Evolutionary conservation across 2,888 invertebrate genomes (phyloP), one percentile per base, ranked within the genome.

Genomic region (Hypena proboscidalis): DNA sequence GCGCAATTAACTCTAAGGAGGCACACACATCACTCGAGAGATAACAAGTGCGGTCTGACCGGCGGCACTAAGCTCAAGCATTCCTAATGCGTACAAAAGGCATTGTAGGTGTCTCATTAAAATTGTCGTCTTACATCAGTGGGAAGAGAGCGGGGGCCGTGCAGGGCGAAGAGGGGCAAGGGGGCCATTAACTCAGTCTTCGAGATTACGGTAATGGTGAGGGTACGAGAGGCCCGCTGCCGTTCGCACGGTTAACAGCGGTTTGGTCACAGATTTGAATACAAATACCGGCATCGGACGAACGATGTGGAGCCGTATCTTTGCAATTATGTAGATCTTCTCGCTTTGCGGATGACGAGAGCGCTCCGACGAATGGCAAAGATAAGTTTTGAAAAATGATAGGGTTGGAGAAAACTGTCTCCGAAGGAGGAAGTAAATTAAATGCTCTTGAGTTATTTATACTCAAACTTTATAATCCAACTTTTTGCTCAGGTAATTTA

Each of bases 221-320:
- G 44, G 59, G 47, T 38, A 37, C 30, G 49, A 27, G 38, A 38
- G 46, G 32, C 34, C 36, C 39, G 44, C 43, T 44, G 45, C 38
- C 45, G 37, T 43, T 51, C 43, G 56, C 45, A 40, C 56, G 60
- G 58, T 56, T 65, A 53, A 54, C 52, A 58, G 51, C 52, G 61
- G 57, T 53, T 60, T 56, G 61, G 61, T 53, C 60, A 52, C 61
- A 58, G 64, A 67, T 67, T 68, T 66, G 59, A 68, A 67, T 67
- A 66, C 59, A 61, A 68, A 68, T 67, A 61, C 52, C 61, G 58
- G 38, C 56, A 55, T 49, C 26, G 47, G 59, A 54, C 49, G 53
- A 48, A 52, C 51, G 61, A 55, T 52, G 50, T 60, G 40, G 55
- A 51, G 36, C 50, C 51, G 63, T 57, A 57, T 62, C 62, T 62